Evolutionary conservation across 2,797 vertebrate species (phyloP), one percentile per base, ranked within the genome.

Genomic region (Pseudocheirus occidentalis): DNA sequence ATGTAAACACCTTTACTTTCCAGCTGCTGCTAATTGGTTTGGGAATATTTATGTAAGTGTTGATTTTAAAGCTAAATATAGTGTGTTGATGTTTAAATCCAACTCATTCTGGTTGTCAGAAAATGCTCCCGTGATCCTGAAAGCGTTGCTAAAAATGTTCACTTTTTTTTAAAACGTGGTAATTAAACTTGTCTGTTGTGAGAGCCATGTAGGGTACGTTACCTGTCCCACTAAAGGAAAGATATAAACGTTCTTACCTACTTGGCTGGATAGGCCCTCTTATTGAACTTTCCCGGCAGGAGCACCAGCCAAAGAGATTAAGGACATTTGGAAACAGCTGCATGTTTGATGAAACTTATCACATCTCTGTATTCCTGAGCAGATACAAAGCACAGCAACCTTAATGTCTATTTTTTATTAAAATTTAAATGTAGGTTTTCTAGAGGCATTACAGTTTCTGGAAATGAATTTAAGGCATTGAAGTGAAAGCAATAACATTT

Each of bases 61-160:
- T 98, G 98, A 99, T 98, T 98, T 99, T 98, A 98, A 98, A 98
- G 97, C 98, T 98, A 98, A 98, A 98, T 98, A 98, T 98, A 98
- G 98, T 40, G 0, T 5, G 11, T 0, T 93, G 95, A 97, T 97
- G 98, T 98, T 98, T 62, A 98, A 98, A 97, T 97, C 96, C 81
- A 96, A 94, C 89, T 97, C 95, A 93, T 97, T 98, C 97, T 98
- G 96, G 87, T 97, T 98, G 98, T 98, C 98, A 99, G 96, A 98
- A 87, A 98, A 95, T 96, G 97, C 94, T 98, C 97, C 97, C 2
- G 0, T 97, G 97, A 98, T 98, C 95, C 93, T 97, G 95, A 96
- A 98, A 98, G 97, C 96, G 97, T 95, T 98, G 97, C 98, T 98
- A 98, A 98, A 98, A 99, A 98, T 94, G 97, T 97, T 98, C 89